These are phyloP conservation scores for Chymomyza costata DNA, from an alignment of 1,140 invertebrate genomes.

Conservation along the genomic window DNA sequence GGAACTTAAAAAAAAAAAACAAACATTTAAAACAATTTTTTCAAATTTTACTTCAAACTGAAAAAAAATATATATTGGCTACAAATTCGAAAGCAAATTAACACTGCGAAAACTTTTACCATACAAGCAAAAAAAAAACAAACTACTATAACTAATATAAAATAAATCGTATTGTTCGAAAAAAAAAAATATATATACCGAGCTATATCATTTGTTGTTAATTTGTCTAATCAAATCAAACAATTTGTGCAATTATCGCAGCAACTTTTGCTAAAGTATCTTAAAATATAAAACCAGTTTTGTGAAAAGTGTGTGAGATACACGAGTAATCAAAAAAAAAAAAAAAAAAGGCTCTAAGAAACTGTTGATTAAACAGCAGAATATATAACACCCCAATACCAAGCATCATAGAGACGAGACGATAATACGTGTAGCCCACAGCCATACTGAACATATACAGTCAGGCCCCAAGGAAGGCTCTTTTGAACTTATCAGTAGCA, in stretches of 20 bases:
- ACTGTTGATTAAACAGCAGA: conserved; percentile 19
- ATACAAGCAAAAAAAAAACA: conserved; percentile 13
- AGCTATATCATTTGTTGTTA: conserved; percentile 25
- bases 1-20: conserved; percentile 15
- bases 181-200: conserved; percentile 28
- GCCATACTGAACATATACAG: no score
- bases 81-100: conserved; percentile 8
- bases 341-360: conserved; percentile 11
- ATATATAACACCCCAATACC: no score
- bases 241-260: conserved; percentile 47
- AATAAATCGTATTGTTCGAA: conserved; percentile 20
- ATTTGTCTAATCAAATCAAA: conserved; percentile 40
- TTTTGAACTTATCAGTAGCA: no score
- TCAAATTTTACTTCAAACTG: no score
- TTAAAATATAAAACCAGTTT: no score
- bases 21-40: conserved; percentile 7
- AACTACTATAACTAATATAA: conserved; percentile 16
- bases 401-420: no score
- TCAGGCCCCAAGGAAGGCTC: no score
- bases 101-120: conserved; percentile 2
- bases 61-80: conserved; percentile 35
- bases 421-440: no score
- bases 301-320: no score
- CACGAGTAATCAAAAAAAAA: not conserved
- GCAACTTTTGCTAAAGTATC: conserved; percentile 6